Evolutionary conservation across 2,888 invertebrate genomes (phyloP), one percentile per base, ranked within the genome.

Genomic region (Proisotoma minuta): DNA sequence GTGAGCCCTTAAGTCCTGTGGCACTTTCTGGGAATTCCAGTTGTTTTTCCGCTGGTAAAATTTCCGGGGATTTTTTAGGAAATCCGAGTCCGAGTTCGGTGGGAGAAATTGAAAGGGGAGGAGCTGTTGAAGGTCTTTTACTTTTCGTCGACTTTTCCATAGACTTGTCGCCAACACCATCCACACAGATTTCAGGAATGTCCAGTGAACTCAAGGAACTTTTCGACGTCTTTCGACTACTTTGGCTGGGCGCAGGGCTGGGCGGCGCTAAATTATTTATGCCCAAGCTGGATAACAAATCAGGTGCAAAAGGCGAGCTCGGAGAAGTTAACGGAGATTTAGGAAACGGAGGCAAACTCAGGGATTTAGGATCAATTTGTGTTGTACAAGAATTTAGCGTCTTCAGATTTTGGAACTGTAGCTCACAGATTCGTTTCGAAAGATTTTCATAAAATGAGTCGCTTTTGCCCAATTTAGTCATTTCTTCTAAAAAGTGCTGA

Each of bases 381-480:
- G 73, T 73, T 20, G 68, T 71, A 54, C 73, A 73, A 0, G 68
- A 66, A 34, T 63, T 71, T 15, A 73, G 68, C 51, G 72, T 70
- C 8, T 62, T 49, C 15, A 73, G 26, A 62, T 73, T 73, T 58
- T 73, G 73, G 60, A 73, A 73, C 58, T 73, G 73, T 18, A 73
- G 60, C 54, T 72, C 69, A 51, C 73, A 73, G 27, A 73, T 73
- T 23, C 73, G 27, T 34, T 73, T 69, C 53, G 69, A 71, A 5
- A 73, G 60, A 60, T 67, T 71, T 43, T 71, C 73, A 27, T 72
- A 73, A 43, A 73, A 73, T 34, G 67, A 71, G 56, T 73, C 73
- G 49, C 69, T 70, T 49, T 73, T 73, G 2, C 70, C 72, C 23
- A 73, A 39, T 3, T 67, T 49, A 4, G 67, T 64, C 62, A 73